Base-by-base conservation (phyloP, 1,140 invertebrate genomes). In the Aphis craccivora region DNA sequence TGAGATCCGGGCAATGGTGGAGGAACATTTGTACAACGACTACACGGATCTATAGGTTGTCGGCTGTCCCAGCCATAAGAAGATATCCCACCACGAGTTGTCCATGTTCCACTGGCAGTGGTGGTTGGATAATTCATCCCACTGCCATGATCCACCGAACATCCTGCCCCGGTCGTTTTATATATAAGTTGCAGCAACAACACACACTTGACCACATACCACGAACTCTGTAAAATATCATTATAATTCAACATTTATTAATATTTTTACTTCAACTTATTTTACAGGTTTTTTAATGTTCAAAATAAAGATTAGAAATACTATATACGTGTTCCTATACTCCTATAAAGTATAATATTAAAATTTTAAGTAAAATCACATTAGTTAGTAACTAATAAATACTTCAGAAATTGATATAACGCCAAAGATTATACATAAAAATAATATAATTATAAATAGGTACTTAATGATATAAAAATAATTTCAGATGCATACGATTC, bases 21-120 rank as follows among this genome's bases (percentile, higher is more conserved):
- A 11, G 91, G 81, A 1, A 45, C 48, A 6, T 84, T 93, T 1
- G 84, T 87, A 55, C 94, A 94, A 55, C 93, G 86, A 5, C 93
- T 90, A 83, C 94, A 94, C 2, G 92, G 91, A 25, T 93, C 91
- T 35, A 93, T 93, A 7, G 93, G 53, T 22, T 93, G 94, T 37
- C 91, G 87, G 22, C 93, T 94, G 76, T 94, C 93, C 94, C 94
- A 94, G 14, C 94, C 94, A 30, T 94, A 94, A 22, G 94, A 94
- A 23, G 92, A 93, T 89, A 94, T 94, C 22, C 94, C 94, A 7
- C 93, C 67, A 91, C 93, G 94, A 53, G 94, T 96, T 95, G 95
- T 96, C 94, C 95, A 96, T 45, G 94, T 93, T 4, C 94, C 94
- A 11, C 91, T 93, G 5, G 91, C 91, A 14, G 91, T 86, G 18